Conservation (phyloP, 1,140 invertebrate genomes). For the Anthonomus grandis region DNA sequence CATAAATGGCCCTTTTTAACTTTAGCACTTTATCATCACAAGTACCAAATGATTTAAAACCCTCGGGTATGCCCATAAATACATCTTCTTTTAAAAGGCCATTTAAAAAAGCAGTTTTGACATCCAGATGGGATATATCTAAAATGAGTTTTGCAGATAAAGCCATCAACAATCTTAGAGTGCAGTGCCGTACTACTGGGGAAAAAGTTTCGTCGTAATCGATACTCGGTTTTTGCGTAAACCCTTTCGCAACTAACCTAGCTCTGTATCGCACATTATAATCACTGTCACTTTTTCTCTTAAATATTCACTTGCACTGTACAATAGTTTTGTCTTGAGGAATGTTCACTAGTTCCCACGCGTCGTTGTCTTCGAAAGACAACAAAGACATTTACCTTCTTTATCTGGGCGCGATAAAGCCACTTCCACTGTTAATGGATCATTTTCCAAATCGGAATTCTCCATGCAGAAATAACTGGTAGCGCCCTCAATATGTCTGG, state of each 20-base stretch:
- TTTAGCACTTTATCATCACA: background rate
- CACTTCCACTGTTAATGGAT: conserved; percentile 22
- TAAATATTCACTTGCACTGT: conserved; percentile 51
- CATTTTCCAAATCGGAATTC: conserved; percentile 2
- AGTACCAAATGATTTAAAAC: background rate
- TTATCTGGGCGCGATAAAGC: conserved; percentile 24
- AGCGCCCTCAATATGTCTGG: no score
- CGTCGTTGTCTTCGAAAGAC: conserved; percentile 42
- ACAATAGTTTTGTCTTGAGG: conserved; percentile 25
- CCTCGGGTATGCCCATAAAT: no score
- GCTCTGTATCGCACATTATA: no score
- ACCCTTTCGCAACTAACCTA: conserved; percentile 21
- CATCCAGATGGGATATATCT: background rate
- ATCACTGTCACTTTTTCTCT: conserved; percentile 39
- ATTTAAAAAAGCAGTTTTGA: no score
- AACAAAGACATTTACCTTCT: conserved; percentile 29
- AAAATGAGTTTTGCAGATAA: background rate
- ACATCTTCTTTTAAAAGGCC: background rate
- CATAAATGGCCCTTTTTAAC: no score
- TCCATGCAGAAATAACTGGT: background rate
- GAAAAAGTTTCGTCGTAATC: no score
- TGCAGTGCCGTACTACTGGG: no score
- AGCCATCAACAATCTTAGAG: no score
- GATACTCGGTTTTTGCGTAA: no score
- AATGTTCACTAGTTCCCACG: conserved; percentile 39